Conservation (phyloP, 2,797 vertebrate species). For the Spatula clypeata region DNA sequence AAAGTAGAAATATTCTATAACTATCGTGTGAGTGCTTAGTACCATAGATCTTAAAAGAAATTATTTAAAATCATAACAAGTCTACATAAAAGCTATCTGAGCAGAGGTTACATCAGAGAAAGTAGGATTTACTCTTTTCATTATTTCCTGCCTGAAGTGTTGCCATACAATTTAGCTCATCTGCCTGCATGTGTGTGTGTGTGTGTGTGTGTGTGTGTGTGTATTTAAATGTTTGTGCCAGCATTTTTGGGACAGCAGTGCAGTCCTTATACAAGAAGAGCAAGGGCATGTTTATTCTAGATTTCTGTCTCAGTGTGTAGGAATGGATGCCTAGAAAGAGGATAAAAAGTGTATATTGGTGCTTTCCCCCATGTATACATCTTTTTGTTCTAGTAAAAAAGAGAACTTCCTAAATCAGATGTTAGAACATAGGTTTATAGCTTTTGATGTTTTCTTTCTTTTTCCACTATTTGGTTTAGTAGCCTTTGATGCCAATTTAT, state of each 20-base stretch:
- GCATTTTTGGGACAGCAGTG: background rate
- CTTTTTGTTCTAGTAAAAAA: background rate
- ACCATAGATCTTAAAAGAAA: background rate
- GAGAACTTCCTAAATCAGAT: background rate
- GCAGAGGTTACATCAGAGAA: background rate
- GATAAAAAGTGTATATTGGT: background rate
- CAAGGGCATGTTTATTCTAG: background rate
- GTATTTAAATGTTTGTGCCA: background rate
- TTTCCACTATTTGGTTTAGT: background rate
- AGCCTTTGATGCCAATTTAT: background rate
- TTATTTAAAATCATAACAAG: background rate
- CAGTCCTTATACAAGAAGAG: background rate
- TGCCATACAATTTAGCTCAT: background rate
- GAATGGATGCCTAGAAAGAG: background rate
- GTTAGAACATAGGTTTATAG: background rate
- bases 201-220: no score
- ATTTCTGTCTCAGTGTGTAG: background rate
- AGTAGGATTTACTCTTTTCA: background rate
- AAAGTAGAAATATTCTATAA: background rate
- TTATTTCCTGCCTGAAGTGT: background rate
- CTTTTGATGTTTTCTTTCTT: background rate
- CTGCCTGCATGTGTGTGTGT: background rate
- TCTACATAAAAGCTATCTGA: background rate
- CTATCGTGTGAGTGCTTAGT: background rate
- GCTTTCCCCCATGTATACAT: background rate